A percentile compares a stretch with the other conserved stretches of the same genome.
Conservation (phyloP, 2,888 invertebrate species). For the Neria commutata region DNA sequence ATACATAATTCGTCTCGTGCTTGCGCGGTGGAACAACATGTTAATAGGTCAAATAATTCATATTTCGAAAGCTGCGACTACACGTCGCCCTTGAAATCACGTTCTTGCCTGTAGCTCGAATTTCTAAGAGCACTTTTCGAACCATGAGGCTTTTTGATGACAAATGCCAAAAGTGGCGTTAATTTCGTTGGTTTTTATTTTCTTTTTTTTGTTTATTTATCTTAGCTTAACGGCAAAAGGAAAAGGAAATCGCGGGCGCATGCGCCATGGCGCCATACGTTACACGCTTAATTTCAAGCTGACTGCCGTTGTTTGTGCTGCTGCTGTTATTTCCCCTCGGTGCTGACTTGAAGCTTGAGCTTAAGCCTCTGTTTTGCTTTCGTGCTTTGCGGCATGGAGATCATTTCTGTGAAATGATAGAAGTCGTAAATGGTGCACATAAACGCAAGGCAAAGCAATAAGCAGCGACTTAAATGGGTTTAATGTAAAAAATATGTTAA, state of each 20-base stretch:
- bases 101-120: too few relatives aligned
- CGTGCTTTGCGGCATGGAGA: constrained; percentile 10
- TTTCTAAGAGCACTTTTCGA: too few relatives aligned
- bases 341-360: too few relatives aligned
- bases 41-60: too few relatives aligned
- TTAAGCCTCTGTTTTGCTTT: too few relatives aligned
- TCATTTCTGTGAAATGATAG: constrained; percentile 26
- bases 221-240: background rate
- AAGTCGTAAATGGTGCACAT: constrained; percentile 37
- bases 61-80: too few relatives aligned
- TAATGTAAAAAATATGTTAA: too few relatives aligned
- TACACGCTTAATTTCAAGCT: background rate
- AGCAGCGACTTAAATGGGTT: constrained; percentile 33
- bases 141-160: too few relatives aligned
- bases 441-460: constrained; percentile 21
- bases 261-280: background rate
- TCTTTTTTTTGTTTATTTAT: background rate
- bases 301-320: background rate
- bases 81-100: too few relatives aligned
- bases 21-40: too few relatives aligned
- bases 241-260: background rate
- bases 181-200: background rate
- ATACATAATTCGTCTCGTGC: too few relatives aligned
- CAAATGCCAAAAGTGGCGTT: background rate
- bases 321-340: background rate